Conservation (phyloP, 2,797 vertebrate genomes). For the Coccyzus lansbergi region DNA sequence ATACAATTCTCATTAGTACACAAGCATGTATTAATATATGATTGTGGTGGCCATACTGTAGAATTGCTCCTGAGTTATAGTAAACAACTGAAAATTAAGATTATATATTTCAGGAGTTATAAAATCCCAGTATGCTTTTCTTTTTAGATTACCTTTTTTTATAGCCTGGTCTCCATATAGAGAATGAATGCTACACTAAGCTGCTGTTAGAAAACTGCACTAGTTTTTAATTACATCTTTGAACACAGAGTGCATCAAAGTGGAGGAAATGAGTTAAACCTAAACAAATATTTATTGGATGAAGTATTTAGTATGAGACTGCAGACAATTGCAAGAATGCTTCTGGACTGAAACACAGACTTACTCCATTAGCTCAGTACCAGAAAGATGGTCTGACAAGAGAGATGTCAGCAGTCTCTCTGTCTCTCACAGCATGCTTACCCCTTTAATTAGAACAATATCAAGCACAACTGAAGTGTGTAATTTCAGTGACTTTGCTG, state of each 20-base stretch:
- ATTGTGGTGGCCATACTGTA: background rate
- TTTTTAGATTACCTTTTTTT: background rate
- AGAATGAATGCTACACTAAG: background rate
- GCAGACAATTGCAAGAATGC: conserved; percentile 42
- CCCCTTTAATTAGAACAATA: background rate
- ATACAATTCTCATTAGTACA: background rate
- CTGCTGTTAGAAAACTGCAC: background rate
- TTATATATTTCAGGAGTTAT: background rate
- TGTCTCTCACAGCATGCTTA: background rate
- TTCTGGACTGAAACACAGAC: background rate
- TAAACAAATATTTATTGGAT: conserved; percentile 39
- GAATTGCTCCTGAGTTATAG: background rate
- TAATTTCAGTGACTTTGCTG: background rate
- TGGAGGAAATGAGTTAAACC: conserved; percentile 44
- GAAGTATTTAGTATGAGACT: conserved; percentile 21
- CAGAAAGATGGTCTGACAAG: background rate
- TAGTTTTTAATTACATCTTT: conserved; percentile 51
- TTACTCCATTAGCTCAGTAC: conserved; percentile 1
- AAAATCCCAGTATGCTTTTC: background rate
- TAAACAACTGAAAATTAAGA: background rate
- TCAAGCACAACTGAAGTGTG: background rate
- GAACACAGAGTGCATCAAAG: conserved; percentile 4
- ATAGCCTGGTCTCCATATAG: background rate
- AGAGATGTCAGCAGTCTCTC: background rate
- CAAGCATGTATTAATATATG: background rate